Conservation (phyloP, 2,797 vertebrate genomes). For the Heliangelus exortis region DNA sequence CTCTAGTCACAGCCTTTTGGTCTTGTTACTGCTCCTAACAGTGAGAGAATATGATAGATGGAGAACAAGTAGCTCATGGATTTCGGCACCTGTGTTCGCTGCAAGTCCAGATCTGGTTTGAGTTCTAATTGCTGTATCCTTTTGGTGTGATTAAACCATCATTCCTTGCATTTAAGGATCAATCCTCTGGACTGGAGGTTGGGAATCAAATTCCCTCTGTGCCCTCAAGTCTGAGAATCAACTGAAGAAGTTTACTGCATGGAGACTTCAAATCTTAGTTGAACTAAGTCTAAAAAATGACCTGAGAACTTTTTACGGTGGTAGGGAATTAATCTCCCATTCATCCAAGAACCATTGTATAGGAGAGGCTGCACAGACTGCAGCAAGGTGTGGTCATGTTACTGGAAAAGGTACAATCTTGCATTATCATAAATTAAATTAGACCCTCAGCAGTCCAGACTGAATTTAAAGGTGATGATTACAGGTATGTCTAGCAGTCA, state of each 20-base stretch:
- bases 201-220: slow-evolving; percentile 66
- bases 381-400: neutral
- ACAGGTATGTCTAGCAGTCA: neutral
- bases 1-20: neutral
- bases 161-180: slow-evolving; percentile 69
- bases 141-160: slow-evolving; percentile 73
- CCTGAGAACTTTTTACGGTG: slow-evolving; percentile 49
- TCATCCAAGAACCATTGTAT: neutral
- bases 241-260: slow-evolving; percentile 62
- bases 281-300: slow-evolving; percentile 54
- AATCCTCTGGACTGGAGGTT: slow-evolving; percentile 36
- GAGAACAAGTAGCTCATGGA: neutral
- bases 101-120: slow-evolving; percentile 54
- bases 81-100: slow-evolving; percentile 8
- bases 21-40: neutral
- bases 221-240: slow-evolving; percentile 70
- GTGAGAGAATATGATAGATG: neutral
- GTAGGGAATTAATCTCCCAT: slow-evolving; percentile 25
- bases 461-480: slow-evolving; percentile 17
- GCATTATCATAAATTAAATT: neutral
- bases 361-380: neutral
- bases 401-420: neutral
- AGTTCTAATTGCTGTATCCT: slow-evolving; percentile 66
- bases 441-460: neutral
- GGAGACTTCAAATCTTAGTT: slow-evolving; percentile 43